Evolutionary conservation across 1,140 invertebrate species (phyloP), one percentile per base, ranked within the genome.

Genomic region (Brachionus rotundiformis): DNA sequence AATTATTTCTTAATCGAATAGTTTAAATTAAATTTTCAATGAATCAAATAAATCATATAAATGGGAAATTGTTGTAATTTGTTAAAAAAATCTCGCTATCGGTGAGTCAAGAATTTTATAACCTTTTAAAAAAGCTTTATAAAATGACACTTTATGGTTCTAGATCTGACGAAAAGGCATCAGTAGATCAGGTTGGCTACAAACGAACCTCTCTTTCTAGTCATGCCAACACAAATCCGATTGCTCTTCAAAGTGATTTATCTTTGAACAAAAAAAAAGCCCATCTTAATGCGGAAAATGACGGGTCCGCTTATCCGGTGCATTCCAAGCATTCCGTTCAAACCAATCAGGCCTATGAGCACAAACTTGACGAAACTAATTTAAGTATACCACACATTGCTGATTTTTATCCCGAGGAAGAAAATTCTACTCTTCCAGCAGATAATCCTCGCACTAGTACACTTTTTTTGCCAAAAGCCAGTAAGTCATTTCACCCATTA

Each of bases 371-470:
- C 1, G 76, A 79, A 36, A 39, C 44, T 5, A 79, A 79, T 25
- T 16, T 79, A n/a, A 79, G 76, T 16, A 39, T 79, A 29, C 76
- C 76, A 16, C 76, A 79, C 47, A 79, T 79, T 59, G 59, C 76
- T 63, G 76, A 79, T 63, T 79, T 59, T 29, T 79, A 79, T 27
- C 47, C 47, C 11, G 59, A 54, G 13, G 76, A 79, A 41, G 47
- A 79, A 36, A 63, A 54, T 33, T 54, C 47, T 6, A 59, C 47
- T 7, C 31, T 59, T 13, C 76, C 76, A 19, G 76, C 76, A 11
- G 76, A 79, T 29, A 54, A 79, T 79, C 76, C 76, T 10, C 44
- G 47, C 2, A 54, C 76, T n/a, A 63, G 76, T 33, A 79, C 76
- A 11, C 33, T 79, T 19, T 79, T 79, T 79, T 41, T 79, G 19